These are phyloP conservation scores for Fabriciana adippe DNA, from an alignment of 2,888 invertebrate genomes.

Conservation along the genomic window DNA sequence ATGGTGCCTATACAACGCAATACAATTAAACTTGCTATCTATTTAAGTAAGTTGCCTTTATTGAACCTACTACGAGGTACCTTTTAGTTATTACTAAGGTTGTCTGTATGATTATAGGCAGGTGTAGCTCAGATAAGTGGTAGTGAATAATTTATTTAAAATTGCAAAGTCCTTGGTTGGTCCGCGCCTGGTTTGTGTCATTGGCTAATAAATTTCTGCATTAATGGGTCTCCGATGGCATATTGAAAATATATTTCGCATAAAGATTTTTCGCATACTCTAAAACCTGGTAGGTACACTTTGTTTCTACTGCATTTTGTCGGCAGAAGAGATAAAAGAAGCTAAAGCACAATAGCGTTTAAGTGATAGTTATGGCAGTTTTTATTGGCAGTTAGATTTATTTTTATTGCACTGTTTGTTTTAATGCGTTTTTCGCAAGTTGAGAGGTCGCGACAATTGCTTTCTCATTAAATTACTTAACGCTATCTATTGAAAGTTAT, in stretches of 20 bases:
- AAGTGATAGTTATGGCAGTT: slow-evolving; percentile 82
- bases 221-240: slow-evolving; percentile 29
- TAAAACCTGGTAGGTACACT: slow-evolving; percentile 48
- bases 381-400: slow-evolving; percentile 83
- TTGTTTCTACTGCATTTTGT: slow-evolving; percentile 61
- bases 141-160: slow-evolving; percentile 54
- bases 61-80: not conserved
- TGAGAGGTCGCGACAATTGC: slow-evolving; percentile 69
- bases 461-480: slow-evolving; percentile 56
- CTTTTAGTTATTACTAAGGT: slow-evolving; percentile 3
- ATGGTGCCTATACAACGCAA: too few relatives aligned
- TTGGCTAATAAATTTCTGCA: slow-evolving; percentile 54
- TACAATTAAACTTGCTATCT: too few relatives aligned
- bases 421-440: slow-evolving; percentile 77
- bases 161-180: slow-evolving; percentile 45
- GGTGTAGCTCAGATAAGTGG: slow-evolving; percentile 29
- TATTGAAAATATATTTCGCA: slow-evolving; percentile 36
- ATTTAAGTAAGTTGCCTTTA: not conserved
- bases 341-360: slow-evolving; percentile 72
- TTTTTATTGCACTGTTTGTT: slow-evolving; percentile 82
- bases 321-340: slow-evolving; percentile 63
- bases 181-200: slow-evolving; percentile 48
- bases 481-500: not conserved
- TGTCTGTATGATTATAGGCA: slow-evolving; percentile 12
- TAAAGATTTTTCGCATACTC: slow-evolving; percentile 53